These are phyloP conservation scores for Caenorhabditis macrosperma DNA, from an alignment of 2,888 invertebrate species.

Conservation along the genomic window DNA sequence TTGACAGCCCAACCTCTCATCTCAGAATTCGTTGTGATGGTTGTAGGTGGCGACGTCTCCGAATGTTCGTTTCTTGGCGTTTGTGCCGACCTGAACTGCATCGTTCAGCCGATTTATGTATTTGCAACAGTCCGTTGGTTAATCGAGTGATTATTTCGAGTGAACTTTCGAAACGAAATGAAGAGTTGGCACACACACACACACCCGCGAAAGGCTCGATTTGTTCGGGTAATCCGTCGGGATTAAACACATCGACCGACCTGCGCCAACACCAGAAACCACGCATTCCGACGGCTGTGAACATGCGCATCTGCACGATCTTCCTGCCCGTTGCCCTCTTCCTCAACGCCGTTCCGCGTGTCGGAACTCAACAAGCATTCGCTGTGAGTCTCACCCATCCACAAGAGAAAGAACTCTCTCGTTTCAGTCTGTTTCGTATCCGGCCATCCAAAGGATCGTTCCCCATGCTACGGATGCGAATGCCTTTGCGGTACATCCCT, in stretches of 20 bases:
- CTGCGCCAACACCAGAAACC: conserved; percentile 22
- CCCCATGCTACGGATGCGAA: conserved; percentile 52
- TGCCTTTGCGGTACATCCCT: conserved; percentile 39
- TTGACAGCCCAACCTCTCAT: too few species aligned
- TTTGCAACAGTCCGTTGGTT: not conserved
- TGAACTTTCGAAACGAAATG: conserved; percentile 35
- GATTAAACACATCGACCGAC: conserved; percentile 40
- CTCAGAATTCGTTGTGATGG: too few species aligned
- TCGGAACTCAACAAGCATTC: conserved; percentile 48
- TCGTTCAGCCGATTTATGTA: too few species aligned
- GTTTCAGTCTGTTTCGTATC: conserved; percentile 39
- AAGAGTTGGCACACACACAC: too few species aligned
- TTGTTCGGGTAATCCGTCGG: conserved; percentile 37
- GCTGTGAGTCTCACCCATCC: conserved; percentile 18
- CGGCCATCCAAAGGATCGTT: conserved; percentile 44
- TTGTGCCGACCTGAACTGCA: too few species aligned
- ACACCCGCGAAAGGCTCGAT: conserved; percentile 1
- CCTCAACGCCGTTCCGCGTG: conserved; percentile 6
- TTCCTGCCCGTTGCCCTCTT: conserved; percentile 7
- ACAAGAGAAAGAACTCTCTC: not conserved
- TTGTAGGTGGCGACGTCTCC: too few species aligned
- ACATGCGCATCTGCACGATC: conserved; percentile 25
- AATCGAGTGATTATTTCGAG: too few species aligned
- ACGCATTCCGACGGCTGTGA: conserved; percentile 28
- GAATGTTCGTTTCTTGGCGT: too few species aligned